Evolutionary conservation across 2,113 vertebrate species (phyloP).

Genomic region (Paedocypris sp.): DNA sequence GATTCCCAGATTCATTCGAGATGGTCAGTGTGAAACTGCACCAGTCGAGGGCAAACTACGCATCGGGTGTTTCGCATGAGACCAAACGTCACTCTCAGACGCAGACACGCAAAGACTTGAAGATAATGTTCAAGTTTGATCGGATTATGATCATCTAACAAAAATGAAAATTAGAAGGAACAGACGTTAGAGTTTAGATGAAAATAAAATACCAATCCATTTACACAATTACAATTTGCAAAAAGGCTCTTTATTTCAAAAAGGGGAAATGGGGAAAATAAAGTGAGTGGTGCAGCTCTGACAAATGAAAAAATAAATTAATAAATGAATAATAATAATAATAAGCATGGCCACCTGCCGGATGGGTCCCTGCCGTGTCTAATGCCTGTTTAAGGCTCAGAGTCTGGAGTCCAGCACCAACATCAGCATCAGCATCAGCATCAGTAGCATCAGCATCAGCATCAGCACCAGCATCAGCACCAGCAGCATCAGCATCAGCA

Average conservation of each 20-base stretch:
- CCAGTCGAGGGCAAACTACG: too few species aligned
- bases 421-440: too few species aligned
- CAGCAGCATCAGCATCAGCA: constrained; percentile 1
- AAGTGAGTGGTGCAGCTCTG: background rate
- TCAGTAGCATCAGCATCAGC: too few species aligned
- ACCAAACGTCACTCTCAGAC: too few species aligned
- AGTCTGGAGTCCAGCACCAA: too few species aligned
- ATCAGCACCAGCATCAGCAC: too few species aligned
- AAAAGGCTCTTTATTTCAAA: constrained; percentile 20
- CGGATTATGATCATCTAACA: background rate
- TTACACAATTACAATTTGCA: constrained; percentile 11
- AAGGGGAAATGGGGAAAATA: constrained; percentile 16
- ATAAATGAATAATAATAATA: background rate
- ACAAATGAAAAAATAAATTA: background rate
- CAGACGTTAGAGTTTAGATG: background rate
- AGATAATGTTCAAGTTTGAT: too few species aligned
- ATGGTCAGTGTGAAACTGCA: too few species aligned
- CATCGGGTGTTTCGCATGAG: too few species aligned
- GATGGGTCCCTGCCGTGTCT: background rate
- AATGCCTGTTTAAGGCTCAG: too few species aligned
- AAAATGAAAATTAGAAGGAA: background rate
- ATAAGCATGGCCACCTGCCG: background rate
- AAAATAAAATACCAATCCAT: constrained; percentile 2
- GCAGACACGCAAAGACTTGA: too few species aligned
- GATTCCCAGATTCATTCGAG: too few species aligned